Conservation (phyloP, 2,113 vertebrate genomes). For the Propithecus coquereli region DNA sequence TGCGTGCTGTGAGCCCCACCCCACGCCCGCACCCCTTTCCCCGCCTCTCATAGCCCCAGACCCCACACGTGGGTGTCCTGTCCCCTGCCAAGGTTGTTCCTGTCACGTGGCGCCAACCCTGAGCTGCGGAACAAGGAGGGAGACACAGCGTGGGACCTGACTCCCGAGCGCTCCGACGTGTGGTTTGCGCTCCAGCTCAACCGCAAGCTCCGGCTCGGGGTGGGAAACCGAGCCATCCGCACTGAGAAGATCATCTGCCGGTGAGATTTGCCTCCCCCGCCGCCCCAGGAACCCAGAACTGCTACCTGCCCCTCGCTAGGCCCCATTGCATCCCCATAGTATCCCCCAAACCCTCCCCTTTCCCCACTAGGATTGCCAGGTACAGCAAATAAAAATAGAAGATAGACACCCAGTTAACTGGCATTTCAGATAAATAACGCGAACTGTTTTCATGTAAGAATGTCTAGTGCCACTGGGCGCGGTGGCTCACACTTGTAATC, state of each 20-base stretch:
- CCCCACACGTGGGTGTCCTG: too few relatives aligned
- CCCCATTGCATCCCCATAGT: rapidly evolving
- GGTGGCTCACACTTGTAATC: too few relatives aligned
- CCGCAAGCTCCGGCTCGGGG: slow-evolving; percentile 90
- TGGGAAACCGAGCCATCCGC: slow-evolving; percentile 88
- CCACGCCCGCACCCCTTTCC: rapidly evolving
- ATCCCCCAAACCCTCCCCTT: too few relatives aligned
- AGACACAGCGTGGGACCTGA: slow-evolving; percentile 89
- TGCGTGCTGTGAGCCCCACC: slow-evolving; percentile 90
- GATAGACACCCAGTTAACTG: background rate
- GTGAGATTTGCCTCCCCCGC: slow-evolving; percentile 65
- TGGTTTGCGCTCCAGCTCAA: slow-evolving; percentile 95
- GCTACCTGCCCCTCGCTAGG: rapidly evolving
- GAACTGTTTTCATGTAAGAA: background rate
- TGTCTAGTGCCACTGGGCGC: background rate
- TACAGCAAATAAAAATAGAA: background rate
- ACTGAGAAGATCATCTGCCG: slow-evolving; percentile 93
- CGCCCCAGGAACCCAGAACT: background rate
- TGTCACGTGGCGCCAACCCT: slow-evolving; percentile 92
- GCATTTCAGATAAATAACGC: background rate
- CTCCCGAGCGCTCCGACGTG: slow-evolving; percentile 87
- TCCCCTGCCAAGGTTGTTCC: slow-evolving; percentile 85
- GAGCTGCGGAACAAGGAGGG: slow-evolving; percentile 92
- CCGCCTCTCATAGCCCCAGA: rapidly evolving
- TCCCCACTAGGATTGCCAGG: background rate